Evolutionary conservation across 2,113 vertebrate species (phyloP).

Genomic region (Saccopteryx leptura): DNA sequence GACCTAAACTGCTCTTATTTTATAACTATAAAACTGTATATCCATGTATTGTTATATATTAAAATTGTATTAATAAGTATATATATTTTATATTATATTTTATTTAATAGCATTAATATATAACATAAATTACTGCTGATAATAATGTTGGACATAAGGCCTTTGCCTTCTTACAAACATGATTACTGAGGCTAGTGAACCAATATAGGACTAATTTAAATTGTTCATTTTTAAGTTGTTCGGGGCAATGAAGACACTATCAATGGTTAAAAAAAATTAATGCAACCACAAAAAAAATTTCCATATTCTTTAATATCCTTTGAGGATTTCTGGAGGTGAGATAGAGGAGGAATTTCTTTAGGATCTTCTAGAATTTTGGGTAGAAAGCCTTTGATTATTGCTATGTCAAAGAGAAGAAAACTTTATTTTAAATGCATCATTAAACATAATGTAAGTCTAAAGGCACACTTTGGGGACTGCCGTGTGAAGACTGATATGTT

Average conservation of each 20-base stretch:
- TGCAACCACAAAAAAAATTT: not conserved
- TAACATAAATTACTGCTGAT: not conserved
- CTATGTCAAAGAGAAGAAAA: not conserved
- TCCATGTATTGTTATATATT: not conserved
- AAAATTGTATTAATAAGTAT: not conserved
- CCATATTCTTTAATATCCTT: not conserved
- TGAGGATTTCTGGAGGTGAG: conserved; percentile 9
- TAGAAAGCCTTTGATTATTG: not conserved
- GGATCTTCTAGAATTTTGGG: not conserved
- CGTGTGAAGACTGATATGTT: not conserved
- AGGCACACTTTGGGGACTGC: conserved; percentile 18
- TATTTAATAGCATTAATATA: not conserved
- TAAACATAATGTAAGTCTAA: not conserved
- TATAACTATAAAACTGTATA: not conserved
- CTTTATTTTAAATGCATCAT: conserved; percentile 19
- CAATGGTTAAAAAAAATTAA: not conserved
- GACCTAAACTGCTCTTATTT: not conserved
- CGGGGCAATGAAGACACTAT: not conserved
- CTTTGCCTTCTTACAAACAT: not conserved
- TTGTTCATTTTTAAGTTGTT: not conserved
- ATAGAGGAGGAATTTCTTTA: not conserved
- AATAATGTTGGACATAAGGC: not conserved
- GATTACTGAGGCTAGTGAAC: not conserved
- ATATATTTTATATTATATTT: not conserved
- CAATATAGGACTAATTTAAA: not conserved